phyloP scores from a whole-genome alignment of 2,888 invertebrate genomes.

The Cinara cedri region DNA sequence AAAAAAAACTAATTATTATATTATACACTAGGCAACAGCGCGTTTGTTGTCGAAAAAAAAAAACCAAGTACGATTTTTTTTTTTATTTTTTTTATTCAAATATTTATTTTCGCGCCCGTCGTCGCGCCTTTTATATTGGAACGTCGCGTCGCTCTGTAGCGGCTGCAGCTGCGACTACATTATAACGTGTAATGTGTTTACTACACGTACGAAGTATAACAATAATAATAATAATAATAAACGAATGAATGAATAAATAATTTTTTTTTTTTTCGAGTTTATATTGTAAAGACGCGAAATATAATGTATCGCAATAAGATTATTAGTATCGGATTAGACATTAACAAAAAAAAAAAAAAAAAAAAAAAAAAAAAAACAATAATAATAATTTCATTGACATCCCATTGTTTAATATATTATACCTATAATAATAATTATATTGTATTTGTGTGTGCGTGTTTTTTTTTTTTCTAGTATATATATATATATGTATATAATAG shows the following conservation, averaged over 20 bases:
- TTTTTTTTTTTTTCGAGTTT: not conserved
- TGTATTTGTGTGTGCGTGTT: too few relatives aligned
- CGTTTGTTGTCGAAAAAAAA: slow-evolving; percentile 11
- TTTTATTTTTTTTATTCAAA: not conserved
- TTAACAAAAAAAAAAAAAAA: too few relatives aligned
- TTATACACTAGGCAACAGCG: not conserved
- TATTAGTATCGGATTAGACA: slow-evolving; percentile 31
- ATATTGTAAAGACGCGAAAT: not conserved
- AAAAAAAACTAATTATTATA: slow-evolving; percentile 42
- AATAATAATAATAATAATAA: not conserved
- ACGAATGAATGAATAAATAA: not conserved
- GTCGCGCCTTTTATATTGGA: not conserved
- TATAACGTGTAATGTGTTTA: too few relatives aligned
- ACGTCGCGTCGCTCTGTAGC: too few relatives aligned
- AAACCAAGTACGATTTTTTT: not conserved
- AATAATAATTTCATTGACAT: not conserved
- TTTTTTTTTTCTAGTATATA: too few relatives aligned
- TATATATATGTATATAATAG: not conserved
- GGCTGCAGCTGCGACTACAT: too few relatives aligned
- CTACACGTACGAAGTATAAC: not conserved
- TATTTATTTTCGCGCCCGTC: slow-evolving; percentile 11
- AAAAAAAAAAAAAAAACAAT: not conserved
- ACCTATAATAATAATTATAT: not conserved
- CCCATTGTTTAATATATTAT: not conserved
- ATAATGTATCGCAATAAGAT: slow-evolving; percentile 7